phyloP scores from a whole-genome alignment of 2,797 vertebrate species.

The Hippopotamyrus pictus region DNA sequence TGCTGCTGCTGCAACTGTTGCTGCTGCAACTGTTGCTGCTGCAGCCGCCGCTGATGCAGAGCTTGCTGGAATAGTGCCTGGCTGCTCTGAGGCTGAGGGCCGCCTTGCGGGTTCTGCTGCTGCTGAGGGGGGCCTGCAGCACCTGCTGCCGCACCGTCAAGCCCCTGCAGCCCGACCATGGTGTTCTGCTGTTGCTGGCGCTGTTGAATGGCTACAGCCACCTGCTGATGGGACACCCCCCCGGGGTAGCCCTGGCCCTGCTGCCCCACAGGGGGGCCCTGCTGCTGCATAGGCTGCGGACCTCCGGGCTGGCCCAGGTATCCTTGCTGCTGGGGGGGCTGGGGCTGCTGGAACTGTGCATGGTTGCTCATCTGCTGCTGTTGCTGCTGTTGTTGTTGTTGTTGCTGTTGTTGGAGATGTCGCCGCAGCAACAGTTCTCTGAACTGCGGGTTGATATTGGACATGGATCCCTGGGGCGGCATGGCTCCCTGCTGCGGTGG shows the following conservation, averaged over 20 bases:
- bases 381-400: slow-evolving; percentile 53
- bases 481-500: slow-evolving; percentile 62
- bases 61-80: slow-evolving; percentile 72
- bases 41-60: slow-evolving; percentile 80
- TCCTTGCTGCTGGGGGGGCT: slow-evolving; percentile 63
- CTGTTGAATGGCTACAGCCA: slow-evolving; percentile 69
- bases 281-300: slow-evolving; percentile 68
- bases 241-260: slow-evolving; percentile 75
- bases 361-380: slow-evolving; percentile 77
- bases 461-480: slow-evolving; percentile 76
- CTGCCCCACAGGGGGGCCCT: slow-evolving; percentile 58
- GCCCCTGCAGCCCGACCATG: slow-evolving; percentile 65
- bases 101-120: slow-evolving; percentile 61
- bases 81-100: slow-evolving; percentile 52
- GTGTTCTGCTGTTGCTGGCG: slow-evolving; percentile 74
- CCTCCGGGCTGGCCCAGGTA: slow-evolving; percentile 72
- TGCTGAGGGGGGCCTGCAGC: slow-evolving; percentile 67
- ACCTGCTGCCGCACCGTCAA: slow-evolving; percentile 52
- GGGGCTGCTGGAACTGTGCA: slow-evolving; percentile 79
- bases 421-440: slow-evolving; percentile 81
- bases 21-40: slow-evolving; percentile 73
- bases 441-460: slow-evolving; percentile 81
- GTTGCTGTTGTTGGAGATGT: slow-evolving; percentile 66
- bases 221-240: slow-evolving; percentile 64
- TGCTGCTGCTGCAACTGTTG: slow-evolving; percentile 78